Evolutionary conservation across 2,797 vertebrate genomes (phyloP), one percentile per base, ranked within the genome.

Genomic region (Acrossocheilus wenchowensis): DNA sequence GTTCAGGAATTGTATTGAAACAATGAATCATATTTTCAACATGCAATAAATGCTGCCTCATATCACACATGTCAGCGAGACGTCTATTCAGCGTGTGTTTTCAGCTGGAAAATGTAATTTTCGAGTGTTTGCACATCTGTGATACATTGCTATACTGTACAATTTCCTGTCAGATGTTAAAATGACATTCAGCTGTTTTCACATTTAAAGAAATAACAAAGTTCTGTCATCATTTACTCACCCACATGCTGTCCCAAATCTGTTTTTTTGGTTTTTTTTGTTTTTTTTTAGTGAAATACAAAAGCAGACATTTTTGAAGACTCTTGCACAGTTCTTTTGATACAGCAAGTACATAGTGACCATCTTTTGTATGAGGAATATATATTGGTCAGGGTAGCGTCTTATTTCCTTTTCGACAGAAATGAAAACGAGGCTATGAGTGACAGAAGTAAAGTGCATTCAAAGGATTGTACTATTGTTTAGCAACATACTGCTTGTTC

Each of bases 21-120:
- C 39, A 45, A 30, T 4, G 14, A 41, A 21, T 34, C 41, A 7
- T 15, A 1, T 74, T 74, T 45, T 73, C n/a, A 45, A 72, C 69
- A 43, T 72, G 21, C 69, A 43, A n/a, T 43, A 75, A 78, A 60
- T 2, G 5, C 15, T 26, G 54, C 36, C 23, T 79, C 36, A 9
- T 62, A 43, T 79, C 77, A 43, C 12, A 14, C 78, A 64, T 2
- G 7, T 79, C 57, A 64, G 57, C 1, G 9, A 79, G 57, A 62
- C 0, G 15, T 30, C 57, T 79, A 79, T 64, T 64, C 15, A 4
- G 4, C 1, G 8, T 19, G 39, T 64, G 78, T 79, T 45, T 64
- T 64, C 39, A 64, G 39, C 57, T 79, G 57, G 78, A 79, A 79
- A 79, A 79, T 62, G 4, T 62, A 26, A 64, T 64, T 79, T 64